Base-by-base conservation (phyloP, 2,888 invertebrate species). In the Dryomyza anilis region DNA sequence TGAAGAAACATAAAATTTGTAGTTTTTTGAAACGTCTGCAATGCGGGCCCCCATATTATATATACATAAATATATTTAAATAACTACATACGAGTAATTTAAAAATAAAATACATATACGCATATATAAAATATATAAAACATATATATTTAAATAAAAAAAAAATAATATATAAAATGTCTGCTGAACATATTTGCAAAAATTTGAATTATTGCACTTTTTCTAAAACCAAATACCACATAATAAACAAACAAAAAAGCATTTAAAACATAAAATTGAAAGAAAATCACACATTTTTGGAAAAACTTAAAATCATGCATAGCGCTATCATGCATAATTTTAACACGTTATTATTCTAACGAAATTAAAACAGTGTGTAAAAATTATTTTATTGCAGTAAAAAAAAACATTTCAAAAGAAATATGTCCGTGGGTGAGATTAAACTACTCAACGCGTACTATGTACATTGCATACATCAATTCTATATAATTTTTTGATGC, bases 221-320 rank as follows among this genome's bases (percentile, higher is more conserved):
- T 52, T 60, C 60, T 50, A 52, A 60, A 50, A 52, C n/a, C 25
- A 48, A 52, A 60, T 14, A 46, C 23, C 19, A 39, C 55, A 43
- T 4, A 25, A 45, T 16, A 43, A 3, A n/a, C 19, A 30, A 58
- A n/a, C 16, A 46, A 45, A 46, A 58, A n/a, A n/a, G n/a, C n/a
- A n/a, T n/a, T n/a, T n/a, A n/a, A n/a, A n/a, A n/a, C n/a, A n/a
- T 8, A 6, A 56, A 36, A 8, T 58, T 12, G 21, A 46, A 46
- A 30, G 7, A 46, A 58, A 58, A n/a, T 52, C 27, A 23, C 6
- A n/a, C 23, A 33, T 10, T 53, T 59, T 60, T 45, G 59, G 52
- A 45, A 36, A 64, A 30, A 46, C 60, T 60, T 12, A 19, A 56
- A 30, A n/a, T n/a, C n/a, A n/a, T n/a, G n/a, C n/a, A n/a, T n/a